Conservation (phyloP, 2,797 vertebrate genomes). For the Enoplosus armatus region DNA sequence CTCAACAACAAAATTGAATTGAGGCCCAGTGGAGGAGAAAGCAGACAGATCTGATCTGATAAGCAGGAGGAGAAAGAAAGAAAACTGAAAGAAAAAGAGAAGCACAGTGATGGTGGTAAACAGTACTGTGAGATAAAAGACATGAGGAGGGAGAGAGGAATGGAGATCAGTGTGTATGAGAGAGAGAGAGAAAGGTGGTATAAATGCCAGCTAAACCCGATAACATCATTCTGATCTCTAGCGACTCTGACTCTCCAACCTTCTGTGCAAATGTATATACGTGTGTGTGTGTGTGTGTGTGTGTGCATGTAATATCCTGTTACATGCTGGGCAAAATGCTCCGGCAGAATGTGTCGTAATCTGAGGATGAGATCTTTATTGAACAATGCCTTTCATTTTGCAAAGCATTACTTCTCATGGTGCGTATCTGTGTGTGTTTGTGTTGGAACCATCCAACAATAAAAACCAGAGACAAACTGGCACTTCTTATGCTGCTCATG, state of each 20-base stretch:
- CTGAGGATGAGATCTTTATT: slow-evolving; percentile 62
- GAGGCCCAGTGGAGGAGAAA: slow-evolving; percentile 54
- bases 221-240: slow-evolving; percentile 63
- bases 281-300: slow-evolving; percentile 11
- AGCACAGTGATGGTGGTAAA: slow-evolving; percentile 52
- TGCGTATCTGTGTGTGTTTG: slow-evolving; percentile 15
- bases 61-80: slow-evolving; percentile 44
- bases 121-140: slow-evolving; percentile 48
- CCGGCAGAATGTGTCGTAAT: slow-evolving; percentile 60
- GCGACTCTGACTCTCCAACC: slow-evolving; percentile 30
- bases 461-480: slow-evolving; percentile 10
- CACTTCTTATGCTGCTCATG: slow-evolving; percentile 26
- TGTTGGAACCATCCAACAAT: slow-evolving; percentile 24
- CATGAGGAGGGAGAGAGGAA: slow-evolving; percentile 34
- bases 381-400: slow-evolving; percentile 69
- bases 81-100: slow-evolving; percentile 46
- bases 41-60: slow-evolving; percentile 73
- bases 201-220: slow-evolving; percentile 55
- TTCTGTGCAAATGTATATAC: slow-evolving; percentile 15
- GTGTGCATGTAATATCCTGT: slow-evolving; percentile 68
- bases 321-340: slow-evolving; percentile 60
- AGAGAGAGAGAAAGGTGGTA: slow-evolving; percentile 23
- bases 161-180: slow-evolving; percentile 31
- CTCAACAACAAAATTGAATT: slow-evolving; percentile 73
- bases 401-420: slow-evolving; percentile 36